A percentile compares a stretch with the other conserved stretches of the same genome.
These are phyloP conservation scores for Orcinus orca DNA, from an alignment of 2,113 vertebrate genomes.

Conservation along the genomic window DNA sequence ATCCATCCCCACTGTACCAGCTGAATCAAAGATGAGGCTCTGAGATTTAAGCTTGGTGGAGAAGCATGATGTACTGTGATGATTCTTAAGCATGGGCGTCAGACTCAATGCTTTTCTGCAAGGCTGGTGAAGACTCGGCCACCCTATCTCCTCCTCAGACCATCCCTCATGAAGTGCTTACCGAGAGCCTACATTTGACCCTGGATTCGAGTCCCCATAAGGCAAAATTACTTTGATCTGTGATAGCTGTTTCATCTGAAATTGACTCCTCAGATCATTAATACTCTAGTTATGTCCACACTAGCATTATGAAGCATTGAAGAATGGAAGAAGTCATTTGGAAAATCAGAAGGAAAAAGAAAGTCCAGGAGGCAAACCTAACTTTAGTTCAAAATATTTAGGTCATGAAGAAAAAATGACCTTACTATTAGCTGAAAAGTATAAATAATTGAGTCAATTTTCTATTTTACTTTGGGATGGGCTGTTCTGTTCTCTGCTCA, in stretches of 20 bases:
- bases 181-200: neutral
- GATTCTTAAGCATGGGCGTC: slow-evolving; percentile 7
- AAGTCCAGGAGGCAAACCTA: neutral
- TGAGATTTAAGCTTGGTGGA: slow-evolving; percentile 47
- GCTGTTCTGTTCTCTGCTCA: neutral
- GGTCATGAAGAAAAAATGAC: neutral
- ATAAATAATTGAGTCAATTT: neutral
- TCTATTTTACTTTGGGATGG: neutral
- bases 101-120: neutral
- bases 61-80: neutral
- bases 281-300: neutral
- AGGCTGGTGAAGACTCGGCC: neutral
- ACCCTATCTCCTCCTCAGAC: neutral
- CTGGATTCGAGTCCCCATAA: neutral
- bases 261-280: neutral
- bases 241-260: slow-evolving; percentile 6
- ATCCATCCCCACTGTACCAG: slow-evolving; percentile 36
- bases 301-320: neutral
- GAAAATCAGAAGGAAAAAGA: neutral
- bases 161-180: neutral
- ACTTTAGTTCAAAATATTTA: neutral
- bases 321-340: neutral
- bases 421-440: neutral
- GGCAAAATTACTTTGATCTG: slow-evolving; percentile 18
- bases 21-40: slow-evolving; percentile 70